Evolutionary conservation across 92 coral and sea anemone genomes (phyloP).

Genomic region (Scolanthus callimorphus): DNA sequence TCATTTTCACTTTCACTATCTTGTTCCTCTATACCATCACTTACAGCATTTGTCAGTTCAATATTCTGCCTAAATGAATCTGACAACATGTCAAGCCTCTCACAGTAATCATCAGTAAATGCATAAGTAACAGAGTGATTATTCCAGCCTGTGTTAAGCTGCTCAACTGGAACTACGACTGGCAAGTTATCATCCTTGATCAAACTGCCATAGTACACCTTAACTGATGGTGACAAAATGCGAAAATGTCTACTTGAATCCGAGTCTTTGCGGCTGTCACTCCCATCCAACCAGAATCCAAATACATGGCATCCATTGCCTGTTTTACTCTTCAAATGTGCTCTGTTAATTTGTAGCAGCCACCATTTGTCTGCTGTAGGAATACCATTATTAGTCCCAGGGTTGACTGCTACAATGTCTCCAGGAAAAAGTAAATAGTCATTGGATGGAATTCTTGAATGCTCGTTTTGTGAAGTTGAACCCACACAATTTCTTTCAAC

Average conservation of each 20-base stretch:
- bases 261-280: background rate
- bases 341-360: slow-evolving; percentile 15
- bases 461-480: background rate
- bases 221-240: slow-evolving; percentile 33
- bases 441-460: slow-evolving; percentile 6
- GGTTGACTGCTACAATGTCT: slow-evolving; percentile 52
- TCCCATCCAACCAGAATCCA: slow-evolving; percentile 70
- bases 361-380: background rate
- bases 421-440: slow-evolving; percentile 42
- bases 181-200: slow-evolving; percentile 18
- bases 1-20: background rate
- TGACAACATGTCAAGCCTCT: slow-evolving; percentile 22
- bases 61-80: background rate
- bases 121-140: slow-evolving; percentile 30
- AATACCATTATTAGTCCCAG: slow-evolving; percentile 20
- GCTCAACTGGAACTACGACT: slow-evolving; percentile 42
- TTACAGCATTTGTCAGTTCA: background rate
- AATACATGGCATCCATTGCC: slow-evolving; percentile 46
- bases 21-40: background rate
- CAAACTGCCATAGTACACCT: slow-evolving; percentile 52
- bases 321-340: slow-evolving; percentile 15
- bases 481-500: slow-evolving; percentile 29
- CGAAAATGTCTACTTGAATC: slow-evolving; percentile 15
- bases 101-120: slow-evolving; percentile 31
- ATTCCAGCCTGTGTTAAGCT: slow-evolving; percentile 48